Evolutionary conservation across 2,113 vertebrate genomes (phyloP), one percentile per base, ranked within the genome.

Genomic region (Aleadryas rufinucha): DNA sequence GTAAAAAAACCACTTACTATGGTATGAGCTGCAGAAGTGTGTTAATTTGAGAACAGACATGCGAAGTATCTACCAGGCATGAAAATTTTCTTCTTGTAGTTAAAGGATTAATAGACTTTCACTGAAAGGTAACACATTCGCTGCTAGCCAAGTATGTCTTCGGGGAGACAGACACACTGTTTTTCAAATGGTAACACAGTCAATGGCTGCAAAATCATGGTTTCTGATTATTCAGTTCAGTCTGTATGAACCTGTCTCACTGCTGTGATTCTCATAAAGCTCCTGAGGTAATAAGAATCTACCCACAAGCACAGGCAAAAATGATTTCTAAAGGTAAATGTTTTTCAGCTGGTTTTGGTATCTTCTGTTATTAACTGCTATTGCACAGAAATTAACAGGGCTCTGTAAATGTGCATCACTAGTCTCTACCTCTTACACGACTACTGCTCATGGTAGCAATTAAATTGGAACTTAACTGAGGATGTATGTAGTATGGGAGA

Each of bases 81-180:
- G 31, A 44, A 26, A 50, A 81, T 68, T 33, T 79, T 69, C 27
- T 60, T 60, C 42, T 42, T 66, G 13, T 13, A 74, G 33, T 80
- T 77, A 63, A 65, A 86, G 12, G 28, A 88, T 61, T 65, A 37
- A 61, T 50, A 84, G 7, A 52, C 13, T 86, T 57, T 22, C 54
- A n/a, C 7, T 54, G 21, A 74, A 90, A 13, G 5, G 9, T 39
- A 93, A 42, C 37, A 64, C 4, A 87, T 2, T 18, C 27, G 54
- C 42, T 69, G 19, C 49, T 60, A 83, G 28, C 3, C 2, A n/a
- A 74, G 27, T 19, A 39, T 11, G 16, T 13, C 75, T 76, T 78
- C 22, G 11, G 2, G 1, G 15, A 52, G 61, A 63, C 18, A 74
- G 11, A 57, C 13, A n/a, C 0, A 20, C 2, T 39, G 12, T 3